Percentiles rank a stretch among this genome's conserved stretches.
These are phyloP conservation scores for Zoanthus gigantus DNA, from an alignment of 92 coral and sea anemone species.

Conservation along the genomic window DNA sequence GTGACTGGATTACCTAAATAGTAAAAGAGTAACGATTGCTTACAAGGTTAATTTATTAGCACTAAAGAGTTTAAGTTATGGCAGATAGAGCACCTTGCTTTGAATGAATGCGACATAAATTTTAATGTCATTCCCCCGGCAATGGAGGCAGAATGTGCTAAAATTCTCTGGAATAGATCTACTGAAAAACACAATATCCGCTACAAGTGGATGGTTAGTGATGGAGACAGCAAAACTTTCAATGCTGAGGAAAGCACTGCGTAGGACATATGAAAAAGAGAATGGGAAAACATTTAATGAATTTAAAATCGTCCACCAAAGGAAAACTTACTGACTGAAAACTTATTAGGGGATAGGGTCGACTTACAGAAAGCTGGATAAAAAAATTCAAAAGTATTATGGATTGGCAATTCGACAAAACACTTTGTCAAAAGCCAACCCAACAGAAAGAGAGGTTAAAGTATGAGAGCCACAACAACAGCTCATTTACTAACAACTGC, in stretches of 20 bases:
- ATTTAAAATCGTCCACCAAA: slow-evolving; percentile 58
- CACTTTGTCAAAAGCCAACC: slow-evolving; percentile 50
- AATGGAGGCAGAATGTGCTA: slow-evolving; percentile 69
- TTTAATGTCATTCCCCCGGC: slow-evolving; percentile 62
- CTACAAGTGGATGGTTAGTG: too few species aligned
- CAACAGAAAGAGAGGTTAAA: slow-evolving; percentile 45
- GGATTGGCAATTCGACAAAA: slow-evolving; percentile 59
- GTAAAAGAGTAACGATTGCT: neutral
- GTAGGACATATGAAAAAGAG: slow-evolving; percentile 67
- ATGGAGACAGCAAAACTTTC: too few species aligned
- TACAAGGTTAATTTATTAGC: neutral
- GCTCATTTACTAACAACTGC: too few species aligned
- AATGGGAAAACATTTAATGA: slow-evolving; percentile 64
- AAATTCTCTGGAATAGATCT: neutral
- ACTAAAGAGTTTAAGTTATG: neutral
- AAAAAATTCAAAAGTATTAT: slow-evolving; percentile 24
- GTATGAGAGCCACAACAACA: neutral
- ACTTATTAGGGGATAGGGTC: slow-evolving; percentile 60
- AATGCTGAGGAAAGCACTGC: slow-evolving; percentile 27
- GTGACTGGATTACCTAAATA: slow-evolving; percentile 37
- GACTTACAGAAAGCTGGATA: slow-evolving; percentile 51
- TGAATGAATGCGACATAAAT: slow-evolving; percentile 30
- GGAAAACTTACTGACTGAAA: slow-evolving; percentile 64
- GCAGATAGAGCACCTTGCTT: slow-evolving; percentile 20
- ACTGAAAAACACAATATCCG: too few species aligned